Evolutionary conservation across 2,797 vertebrate species (phyloP).

Genomic region (Thalassophryne amazonica): DNA sequence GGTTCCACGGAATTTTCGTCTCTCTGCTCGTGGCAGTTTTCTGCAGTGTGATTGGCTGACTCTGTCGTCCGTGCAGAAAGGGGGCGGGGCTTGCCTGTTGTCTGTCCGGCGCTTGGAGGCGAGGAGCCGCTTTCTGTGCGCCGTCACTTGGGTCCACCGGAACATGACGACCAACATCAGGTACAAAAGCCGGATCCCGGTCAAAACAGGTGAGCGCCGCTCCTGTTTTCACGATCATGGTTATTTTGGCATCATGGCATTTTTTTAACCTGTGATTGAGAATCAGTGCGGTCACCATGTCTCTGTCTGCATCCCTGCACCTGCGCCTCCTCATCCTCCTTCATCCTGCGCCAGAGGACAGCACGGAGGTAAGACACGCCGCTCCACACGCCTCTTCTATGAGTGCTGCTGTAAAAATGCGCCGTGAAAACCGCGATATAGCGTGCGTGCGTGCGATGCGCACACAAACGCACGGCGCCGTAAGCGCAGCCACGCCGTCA

Average conservation of each 20-base stretch:
- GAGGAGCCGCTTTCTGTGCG: slow-evolving; percentile 42
- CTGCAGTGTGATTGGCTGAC: slow-evolving; percentile 25
- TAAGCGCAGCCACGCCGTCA: slow-evolving; percentile 14
- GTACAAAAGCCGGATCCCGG: slow-evolving; percentile 90
- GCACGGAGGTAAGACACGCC: slow-evolving; percentile 67
- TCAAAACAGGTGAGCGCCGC: slow-evolving; percentile 86
- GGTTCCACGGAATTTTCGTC: no score
- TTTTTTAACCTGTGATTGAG: neutral
- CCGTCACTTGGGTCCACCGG: slow-evolving; percentile 34
- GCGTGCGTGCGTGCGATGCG: neutral
- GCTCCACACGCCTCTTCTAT: neutral
- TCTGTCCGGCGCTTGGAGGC: slow-evolving; percentile 36
- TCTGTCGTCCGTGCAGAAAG: neutral
- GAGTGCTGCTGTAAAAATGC: neutral
- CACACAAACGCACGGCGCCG: neutral
- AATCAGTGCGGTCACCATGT: slow-evolving; percentile 31
- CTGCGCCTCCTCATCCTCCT: slow-evolving; percentile 61
- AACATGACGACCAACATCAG: slow-evolving; percentile 89
- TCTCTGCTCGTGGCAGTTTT: neutral
- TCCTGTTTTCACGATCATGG: accelerated
- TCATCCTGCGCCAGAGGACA: slow-evolving; percentile 71
- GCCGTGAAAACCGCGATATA: no score
- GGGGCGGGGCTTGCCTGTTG: slow-evolving; percentile 48
- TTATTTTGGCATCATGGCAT: neutral
- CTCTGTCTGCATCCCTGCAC: slow-evolving; percentile 69